Conservation (phyloP, 2,113 vertebrate species). For the Rhinolophus ferrumequinum region DNA sequence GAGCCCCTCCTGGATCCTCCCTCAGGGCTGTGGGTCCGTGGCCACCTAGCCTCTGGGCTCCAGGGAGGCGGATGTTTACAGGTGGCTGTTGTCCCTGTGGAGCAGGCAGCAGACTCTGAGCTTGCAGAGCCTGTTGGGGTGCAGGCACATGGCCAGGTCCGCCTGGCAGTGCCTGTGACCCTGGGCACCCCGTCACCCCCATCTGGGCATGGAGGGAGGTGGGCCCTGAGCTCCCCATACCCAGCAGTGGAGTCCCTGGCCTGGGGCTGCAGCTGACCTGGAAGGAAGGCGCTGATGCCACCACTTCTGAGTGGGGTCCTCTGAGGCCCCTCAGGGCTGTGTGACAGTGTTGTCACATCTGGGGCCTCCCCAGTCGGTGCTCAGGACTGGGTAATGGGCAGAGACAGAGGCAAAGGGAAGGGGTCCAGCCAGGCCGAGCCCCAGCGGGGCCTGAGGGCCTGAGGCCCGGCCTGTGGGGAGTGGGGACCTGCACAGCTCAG, state of each 20-base stretch:
- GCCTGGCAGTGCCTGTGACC: too few species aligned
- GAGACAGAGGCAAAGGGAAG: too few species aligned
- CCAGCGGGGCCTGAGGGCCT: too few species aligned
- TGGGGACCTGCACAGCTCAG: too few species aligned
- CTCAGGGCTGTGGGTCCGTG: fast-evolving
- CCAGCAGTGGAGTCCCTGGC: background rate
- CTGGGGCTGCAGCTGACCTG: background rate
- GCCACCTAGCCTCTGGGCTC: fast-evolving
- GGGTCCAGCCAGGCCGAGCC: too few species aligned
- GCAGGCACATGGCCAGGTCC: background rate
- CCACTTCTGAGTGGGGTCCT: background rate
- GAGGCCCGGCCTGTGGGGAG: too few species aligned
- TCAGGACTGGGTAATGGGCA: too few species aligned
- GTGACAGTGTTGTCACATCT: background rate
- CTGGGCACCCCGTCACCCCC: too few species aligned
- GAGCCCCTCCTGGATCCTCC: background rate
- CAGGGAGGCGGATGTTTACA: background rate
- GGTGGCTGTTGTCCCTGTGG: fast-evolving
- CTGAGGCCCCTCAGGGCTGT: background rate
- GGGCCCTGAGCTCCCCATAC: background rate
- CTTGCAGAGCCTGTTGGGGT: background rate
- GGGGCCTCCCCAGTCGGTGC: too few species aligned
- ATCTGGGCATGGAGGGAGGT: background rate
- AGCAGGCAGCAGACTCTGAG: background rate
- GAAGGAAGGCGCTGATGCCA: fast-evolving